A percentile compares a stretch with the other conserved stretches of the same genome.
Conservation (phyloP, 2,113 vertebrate genomes). For the Nothoprocta perdicaria region DNA sequence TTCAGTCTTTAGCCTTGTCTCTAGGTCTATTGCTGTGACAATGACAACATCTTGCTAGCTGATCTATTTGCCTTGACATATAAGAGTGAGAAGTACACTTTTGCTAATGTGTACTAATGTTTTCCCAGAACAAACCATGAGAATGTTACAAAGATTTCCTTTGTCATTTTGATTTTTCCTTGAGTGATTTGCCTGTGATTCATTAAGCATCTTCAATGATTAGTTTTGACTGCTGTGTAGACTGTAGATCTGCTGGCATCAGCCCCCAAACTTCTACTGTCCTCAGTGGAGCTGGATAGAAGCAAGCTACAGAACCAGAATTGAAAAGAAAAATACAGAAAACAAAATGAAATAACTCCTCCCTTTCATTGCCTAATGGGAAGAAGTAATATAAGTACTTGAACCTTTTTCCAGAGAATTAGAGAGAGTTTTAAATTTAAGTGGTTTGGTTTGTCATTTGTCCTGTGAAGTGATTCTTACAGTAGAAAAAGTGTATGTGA, state of each 20-base stretch:
- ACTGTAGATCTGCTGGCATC: neutral
- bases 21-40: neutral
- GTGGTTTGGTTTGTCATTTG: neutral
- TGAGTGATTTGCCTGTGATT: neutral
- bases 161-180: neutral
- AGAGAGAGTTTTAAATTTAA: constrained; percentile 6
- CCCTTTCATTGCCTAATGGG: neutral
- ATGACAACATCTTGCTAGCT: neutral
- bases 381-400: neutral
- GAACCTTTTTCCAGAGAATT: neutral
- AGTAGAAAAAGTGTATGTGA: neutral
- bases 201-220: neutral
- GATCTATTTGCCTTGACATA: neutral
- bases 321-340: neutral
- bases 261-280: neutral
- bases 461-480: constrained; percentile 29
- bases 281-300: neutral
- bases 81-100: neutral
- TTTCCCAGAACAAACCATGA: neutral
- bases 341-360: neutral
- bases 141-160: neutral
- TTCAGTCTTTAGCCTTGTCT: neutral
- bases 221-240: neutral
- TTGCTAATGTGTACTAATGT: neutral
- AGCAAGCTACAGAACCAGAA: neutral